phyloP scores from a whole-genome alignment of 2,113 vertebrate species.

The Zapus hudsonius region DNA sequence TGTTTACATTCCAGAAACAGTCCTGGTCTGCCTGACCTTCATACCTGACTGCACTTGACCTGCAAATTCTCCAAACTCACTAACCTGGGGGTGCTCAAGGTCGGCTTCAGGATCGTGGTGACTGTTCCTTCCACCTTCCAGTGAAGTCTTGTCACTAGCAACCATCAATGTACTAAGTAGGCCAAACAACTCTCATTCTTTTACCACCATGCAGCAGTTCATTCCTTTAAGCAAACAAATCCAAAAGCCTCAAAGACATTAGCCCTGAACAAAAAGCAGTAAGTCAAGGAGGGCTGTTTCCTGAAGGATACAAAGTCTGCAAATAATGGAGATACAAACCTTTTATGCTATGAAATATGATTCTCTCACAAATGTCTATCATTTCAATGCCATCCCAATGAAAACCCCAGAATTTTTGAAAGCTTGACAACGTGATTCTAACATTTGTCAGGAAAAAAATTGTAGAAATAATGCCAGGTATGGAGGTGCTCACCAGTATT shows the following conservation, averaged over 20 bases:
- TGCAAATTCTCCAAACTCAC: neutral
- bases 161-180: neutral
- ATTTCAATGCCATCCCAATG: neutral
- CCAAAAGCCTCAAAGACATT: neutral
- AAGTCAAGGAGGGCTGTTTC: neutral
- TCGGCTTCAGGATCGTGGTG: neutral
- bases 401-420: neutral
- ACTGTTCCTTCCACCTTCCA: neutral
- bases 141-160: neutral
- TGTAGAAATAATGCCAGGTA: neutral
- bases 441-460: conserved; percentile 9
- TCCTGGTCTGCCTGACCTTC: neutral
- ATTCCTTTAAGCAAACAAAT: conserved; percentile 30
- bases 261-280: neutral
- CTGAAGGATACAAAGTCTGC: neutral
- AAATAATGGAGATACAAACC: neutral
- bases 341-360: conserved; percentile 5
- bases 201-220: neutral
- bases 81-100: neutral
- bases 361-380: neutral
- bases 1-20: neutral
- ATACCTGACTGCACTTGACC: neutral
- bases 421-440: conserved; percentile 28
- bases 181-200: neutral
- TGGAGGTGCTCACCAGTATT: neutral